phyloP scores from a whole-genome alignment of 2,888 invertebrate species.

The Lomographa bimaculata region DNA sequence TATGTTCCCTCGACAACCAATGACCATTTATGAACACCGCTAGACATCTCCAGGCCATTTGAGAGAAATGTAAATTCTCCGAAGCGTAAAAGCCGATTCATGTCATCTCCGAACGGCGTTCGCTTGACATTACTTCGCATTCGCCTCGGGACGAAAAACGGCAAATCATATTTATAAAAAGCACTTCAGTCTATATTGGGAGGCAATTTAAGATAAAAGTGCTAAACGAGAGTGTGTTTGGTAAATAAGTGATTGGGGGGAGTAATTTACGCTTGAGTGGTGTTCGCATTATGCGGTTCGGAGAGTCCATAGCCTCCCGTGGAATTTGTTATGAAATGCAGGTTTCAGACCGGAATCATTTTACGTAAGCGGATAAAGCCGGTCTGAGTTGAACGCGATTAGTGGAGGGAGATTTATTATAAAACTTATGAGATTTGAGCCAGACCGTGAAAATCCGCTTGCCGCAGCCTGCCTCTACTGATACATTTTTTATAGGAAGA shows the following conservation, averaged over 20 bases:
- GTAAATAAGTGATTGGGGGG: conserved; percentile 44
- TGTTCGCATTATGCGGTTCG: conserved; percentile 13
- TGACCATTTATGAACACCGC: conserved; percentile 39
- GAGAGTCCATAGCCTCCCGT: conserved; percentile 17
- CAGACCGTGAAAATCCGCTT: conserved; percentile 1
- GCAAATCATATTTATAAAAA: conserved; percentile 58
- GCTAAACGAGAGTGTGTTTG: conserved; percentile 42
- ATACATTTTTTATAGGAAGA: no score
- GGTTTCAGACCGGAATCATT: conserved; percentile 44
- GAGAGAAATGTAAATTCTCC: conserved; percentile 54
- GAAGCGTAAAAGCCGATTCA: conserved; percentile 70
- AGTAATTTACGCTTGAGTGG: conserved; percentile 35
- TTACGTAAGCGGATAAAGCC: conserved; percentile 62
- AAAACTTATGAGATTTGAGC: conserved; percentile 20
- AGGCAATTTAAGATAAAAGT: conserved; percentile 55
- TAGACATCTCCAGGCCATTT: conserved; percentile 46
- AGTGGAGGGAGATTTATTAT: conserved; percentile 44
- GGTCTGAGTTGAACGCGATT: conserved; percentile 46
- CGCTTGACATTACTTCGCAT: conserved; percentile 57
- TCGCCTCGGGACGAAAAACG: conserved; percentile 53
- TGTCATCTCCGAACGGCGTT: conserved; percentile 50
- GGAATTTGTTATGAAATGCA: conserved; percentile 23
- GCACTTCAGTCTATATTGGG: conserved; percentile 50
- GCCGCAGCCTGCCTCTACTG: background rate
- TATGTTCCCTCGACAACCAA: conserved; percentile 31